Evolutionary conservation across 2,888 invertebrate species (phyloP).

Genomic region (Plebejus anna): DNA sequence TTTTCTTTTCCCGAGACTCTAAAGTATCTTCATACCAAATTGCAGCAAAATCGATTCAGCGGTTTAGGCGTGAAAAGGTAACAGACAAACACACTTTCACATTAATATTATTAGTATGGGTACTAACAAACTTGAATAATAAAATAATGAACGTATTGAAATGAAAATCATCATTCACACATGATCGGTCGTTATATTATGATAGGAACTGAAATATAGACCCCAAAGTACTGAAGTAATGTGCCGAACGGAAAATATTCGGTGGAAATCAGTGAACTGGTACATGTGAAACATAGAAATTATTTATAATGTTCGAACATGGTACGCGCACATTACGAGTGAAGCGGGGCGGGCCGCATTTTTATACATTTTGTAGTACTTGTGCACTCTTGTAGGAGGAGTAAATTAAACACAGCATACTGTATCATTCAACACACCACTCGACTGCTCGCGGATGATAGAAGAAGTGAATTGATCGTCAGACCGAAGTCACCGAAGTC

Average conservation of each 20-base stretch:
- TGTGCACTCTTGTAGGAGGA: no score
- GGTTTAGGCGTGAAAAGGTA: not conserved
- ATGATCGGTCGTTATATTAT: not conserved
- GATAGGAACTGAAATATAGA: slow-evolving; percentile 5
- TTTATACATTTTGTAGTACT: not conserved
- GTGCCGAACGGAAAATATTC: not conserved
- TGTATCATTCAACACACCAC: no score
- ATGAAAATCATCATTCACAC: not conserved
- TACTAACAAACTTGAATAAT: not conserved
- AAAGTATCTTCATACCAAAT: no score
- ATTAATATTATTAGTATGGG: not conserved
- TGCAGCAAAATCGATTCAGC: no score
- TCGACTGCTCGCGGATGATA: no score
- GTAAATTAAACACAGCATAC: no score
- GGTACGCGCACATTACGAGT: not conserved
- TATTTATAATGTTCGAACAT: not conserved
- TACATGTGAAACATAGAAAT: not conserved
- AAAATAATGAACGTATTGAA: not conserved
- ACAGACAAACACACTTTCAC: not conserved
- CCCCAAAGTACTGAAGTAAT: not conserved
- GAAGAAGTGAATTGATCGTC: no score
- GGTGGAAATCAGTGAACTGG: not conserved
- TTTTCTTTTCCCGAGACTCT: no score
- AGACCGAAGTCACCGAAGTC: no score
- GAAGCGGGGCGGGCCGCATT: not conserved